Percentiles rank a stretch among this genome's conserved stretches.
Conservation (phyloP, 2,888 invertebrate genomes). For the Mimumesa dahlbomi region DNA sequence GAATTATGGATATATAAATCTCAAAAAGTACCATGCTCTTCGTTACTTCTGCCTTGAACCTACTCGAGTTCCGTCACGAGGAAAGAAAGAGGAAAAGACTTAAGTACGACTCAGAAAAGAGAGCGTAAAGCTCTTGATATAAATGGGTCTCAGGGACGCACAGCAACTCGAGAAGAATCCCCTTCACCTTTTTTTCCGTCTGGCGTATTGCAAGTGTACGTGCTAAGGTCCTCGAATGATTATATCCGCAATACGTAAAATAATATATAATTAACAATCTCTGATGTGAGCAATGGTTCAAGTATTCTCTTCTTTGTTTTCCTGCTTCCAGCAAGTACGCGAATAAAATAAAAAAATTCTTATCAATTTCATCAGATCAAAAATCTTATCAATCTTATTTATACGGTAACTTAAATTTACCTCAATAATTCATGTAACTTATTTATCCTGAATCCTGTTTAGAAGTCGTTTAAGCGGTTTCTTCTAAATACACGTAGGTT, state of each 20-base stretch:
- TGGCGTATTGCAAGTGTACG: slow-evolving; percentile 37
- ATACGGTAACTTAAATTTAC: no score
- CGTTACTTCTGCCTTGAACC: slow-evolving; percentile 32
- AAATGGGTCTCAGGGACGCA: slow-evolving; percentile 66
- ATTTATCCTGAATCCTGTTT: no score
- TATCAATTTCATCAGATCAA: no score
- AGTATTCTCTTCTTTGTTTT: no score
- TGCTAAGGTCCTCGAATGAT: slow-evolving; percentile 37
- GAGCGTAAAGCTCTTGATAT: slow-evolving; percentile 66
- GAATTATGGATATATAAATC: slow-evolving; percentile 26
- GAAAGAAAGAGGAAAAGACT: slow-evolving; percentile 40
- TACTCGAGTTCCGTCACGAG: slow-evolving; percentile 32
- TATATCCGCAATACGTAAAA: slow-evolving; percentile 7
- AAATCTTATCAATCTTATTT: no score
- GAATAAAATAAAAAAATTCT: no score
- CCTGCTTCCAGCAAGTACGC: no score
- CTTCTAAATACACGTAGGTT: not conserved
- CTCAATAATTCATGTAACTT: no score
- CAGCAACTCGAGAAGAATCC: slow-evolving; percentile 54
- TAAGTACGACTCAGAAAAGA: slow-evolving; percentile 50
- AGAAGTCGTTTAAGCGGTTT: not conserved
- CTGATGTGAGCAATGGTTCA: no score
- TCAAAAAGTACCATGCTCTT: slow-evolving; percentile 43
- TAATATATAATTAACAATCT: no score
- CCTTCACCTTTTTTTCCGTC: slow-evolving; percentile 55